These are phyloP conservation scores for Nestor notabilis DNA, from an alignment of 2,113 vertebrate species.

Conservation along the genomic window DNA sequence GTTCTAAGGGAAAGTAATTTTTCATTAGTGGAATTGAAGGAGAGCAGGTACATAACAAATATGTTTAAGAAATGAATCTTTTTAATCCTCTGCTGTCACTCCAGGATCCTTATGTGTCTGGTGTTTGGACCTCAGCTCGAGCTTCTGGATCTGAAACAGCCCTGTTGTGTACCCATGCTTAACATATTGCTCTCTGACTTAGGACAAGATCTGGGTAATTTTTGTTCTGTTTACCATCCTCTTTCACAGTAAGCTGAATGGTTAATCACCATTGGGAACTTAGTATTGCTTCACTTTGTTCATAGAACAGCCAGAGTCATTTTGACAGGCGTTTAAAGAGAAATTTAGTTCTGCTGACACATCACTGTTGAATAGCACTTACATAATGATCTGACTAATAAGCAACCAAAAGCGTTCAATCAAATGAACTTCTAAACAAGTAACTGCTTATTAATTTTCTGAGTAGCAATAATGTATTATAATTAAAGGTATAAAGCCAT, in stretches of 20 bases:
- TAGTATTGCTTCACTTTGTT: background rate
- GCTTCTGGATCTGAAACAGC: background rate
- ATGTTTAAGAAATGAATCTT: background rate
- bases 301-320: background rate
- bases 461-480: background rate
- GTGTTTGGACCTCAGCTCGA: background rate
- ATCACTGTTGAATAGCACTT: background rate
- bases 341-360: slow-evolving; percentile 27
- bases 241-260: background rate
- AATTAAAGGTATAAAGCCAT: background rate
- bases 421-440: background rate
- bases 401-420: background rate
- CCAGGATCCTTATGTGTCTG: background rate
- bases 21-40: background rate
- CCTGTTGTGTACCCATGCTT: background rate
- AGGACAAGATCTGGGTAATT: background rate
- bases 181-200: background rate
- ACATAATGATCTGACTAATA: background rate
- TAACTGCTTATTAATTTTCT: background rate
- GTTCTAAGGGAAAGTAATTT: background rate
- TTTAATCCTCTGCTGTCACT: background rate
- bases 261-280: background rate
- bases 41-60: background rate
- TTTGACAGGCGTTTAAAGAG: background rate
- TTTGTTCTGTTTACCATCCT: background rate